A percentile compares a stretch with the other conserved stretches of the same genome.
These are phyloP conservation scores for Resseliella maxima DNA, from an alignment of 2,888 invertebrate species.

Conservation along the genomic window DNA sequence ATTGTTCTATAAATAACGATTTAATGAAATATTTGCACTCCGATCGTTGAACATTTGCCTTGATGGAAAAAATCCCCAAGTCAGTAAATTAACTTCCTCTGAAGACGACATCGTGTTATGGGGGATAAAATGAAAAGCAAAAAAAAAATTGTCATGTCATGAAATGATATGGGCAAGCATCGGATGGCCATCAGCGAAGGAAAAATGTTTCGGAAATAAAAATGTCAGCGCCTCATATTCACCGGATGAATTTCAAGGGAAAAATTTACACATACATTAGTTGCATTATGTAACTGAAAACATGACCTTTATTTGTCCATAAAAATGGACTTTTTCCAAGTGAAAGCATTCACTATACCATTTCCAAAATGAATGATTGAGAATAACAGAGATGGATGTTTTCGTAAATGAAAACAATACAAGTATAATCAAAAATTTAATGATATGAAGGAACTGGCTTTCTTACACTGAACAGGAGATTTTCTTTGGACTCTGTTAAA, in stretches of 20 bases:
- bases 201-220: conserved; percentile 14
- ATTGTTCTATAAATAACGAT: conserved; percentile 46
- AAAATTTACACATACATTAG: background rate
- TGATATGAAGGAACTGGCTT: background rate
- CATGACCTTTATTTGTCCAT: background rate
- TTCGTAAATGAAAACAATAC: background rate
- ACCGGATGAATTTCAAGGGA: background rate
- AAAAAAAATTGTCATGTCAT: conserved; percentile 1
- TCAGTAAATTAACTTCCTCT: background rate
- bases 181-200: background rate
- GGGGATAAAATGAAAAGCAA: background rate
- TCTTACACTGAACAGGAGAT: background rate
- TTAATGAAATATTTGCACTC: conserved; percentile 36
- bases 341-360: background rate
- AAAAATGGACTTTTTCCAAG: conserved; percentile 6
- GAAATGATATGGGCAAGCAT: background rate
- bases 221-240: conserved; percentile 13
- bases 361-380: background rate
- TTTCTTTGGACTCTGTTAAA: background rate
- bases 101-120: background rate
- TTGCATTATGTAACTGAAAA: background rate
- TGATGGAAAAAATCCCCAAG: conserved; percentile 11
- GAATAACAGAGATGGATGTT: background rate
- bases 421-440: conserved; percentile 22
- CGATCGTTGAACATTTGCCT: background rate